These are phyloP conservation scores for Amblyornis subalaris DNA, from an alignment of 2,113 vertebrate species.

Conservation along the genomic window DNA sequence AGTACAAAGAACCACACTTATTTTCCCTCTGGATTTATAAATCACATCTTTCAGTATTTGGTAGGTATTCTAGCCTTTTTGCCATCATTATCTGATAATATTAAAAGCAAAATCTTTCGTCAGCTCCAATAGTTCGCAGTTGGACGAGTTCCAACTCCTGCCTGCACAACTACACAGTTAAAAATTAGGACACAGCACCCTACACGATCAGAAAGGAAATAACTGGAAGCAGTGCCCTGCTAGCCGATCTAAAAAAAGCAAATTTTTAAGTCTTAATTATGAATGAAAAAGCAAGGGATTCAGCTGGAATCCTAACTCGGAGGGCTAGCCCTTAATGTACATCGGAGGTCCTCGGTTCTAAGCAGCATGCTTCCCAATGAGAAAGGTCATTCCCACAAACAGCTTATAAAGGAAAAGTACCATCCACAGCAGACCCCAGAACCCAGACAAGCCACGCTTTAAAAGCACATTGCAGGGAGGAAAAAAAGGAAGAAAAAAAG, in stretches of 20 bases:
- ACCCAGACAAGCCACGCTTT: conserved; percentile 35
- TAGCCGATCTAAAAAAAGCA: background rate
- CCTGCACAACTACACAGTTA: conserved; percentile 60
- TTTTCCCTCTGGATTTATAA: background rate
- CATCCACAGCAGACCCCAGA: background rate
- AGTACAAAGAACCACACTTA: background rate
- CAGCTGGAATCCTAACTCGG: background rate
- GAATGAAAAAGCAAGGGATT: conserved; percentile 35
- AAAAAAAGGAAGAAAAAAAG: rapidly evolving
- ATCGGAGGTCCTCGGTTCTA: conserved; percentile 14
- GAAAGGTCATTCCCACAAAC: conserved; percentile 69
- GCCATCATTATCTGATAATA: conserved; percentile 46
- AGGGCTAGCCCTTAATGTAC: background rate
- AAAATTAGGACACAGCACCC: conserved; percentile 53
- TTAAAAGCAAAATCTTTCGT: conserved; percentile 51
- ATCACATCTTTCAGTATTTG: background rate
- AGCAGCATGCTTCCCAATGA: conserved; percentile 48
- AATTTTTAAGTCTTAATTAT: background rate
- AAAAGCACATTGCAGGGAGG: conserved; percentile 14
- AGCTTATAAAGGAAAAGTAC: conserved; percentile 56
- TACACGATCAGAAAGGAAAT: conserved; percentile 50
- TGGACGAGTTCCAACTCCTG: conserved; percentile 64
- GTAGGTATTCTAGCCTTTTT: conserved; percentile 30
- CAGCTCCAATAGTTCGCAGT: conserved; percentile 55
- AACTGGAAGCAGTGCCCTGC: background rate